phyloP scores from a whole-genome alignment of 35 echinoderm and acorn worm species.

The Ophioderma brevispina region DNA sequence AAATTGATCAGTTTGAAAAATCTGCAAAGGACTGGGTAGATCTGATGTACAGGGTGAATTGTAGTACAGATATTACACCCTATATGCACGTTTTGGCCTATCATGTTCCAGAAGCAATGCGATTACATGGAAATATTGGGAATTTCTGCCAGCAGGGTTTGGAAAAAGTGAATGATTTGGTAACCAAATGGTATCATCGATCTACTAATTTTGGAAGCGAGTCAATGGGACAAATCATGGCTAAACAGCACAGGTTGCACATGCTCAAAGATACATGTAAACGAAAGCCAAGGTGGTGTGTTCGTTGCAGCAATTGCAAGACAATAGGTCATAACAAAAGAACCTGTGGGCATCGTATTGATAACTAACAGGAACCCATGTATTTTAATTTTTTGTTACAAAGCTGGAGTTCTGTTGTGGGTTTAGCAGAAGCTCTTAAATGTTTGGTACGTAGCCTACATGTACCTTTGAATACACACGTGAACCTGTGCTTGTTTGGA shows the following conservation, averaged over 20 bases:
- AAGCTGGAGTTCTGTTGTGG: too few relatives aligned
- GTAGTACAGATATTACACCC: slow-evolving; percentile 69
- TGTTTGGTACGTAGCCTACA: too few relatives aligned
- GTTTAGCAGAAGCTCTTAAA: too few relatives aligned
- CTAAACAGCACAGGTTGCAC: slow-evolving; percentile 34
- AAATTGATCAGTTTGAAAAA: slow-evolving; percentile 37
- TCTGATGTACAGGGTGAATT: slow-evolving; percentile 16
- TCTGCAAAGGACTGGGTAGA: slow-evolving; percentile 37
- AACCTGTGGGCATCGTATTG: slow-evolving; percentile 10
- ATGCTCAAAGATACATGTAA: neutral
- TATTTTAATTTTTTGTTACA: too few relatives aligned
- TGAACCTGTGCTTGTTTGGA: too few relatives aligned
- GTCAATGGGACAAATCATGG: slow-evolving; percentile 29
- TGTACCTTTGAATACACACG: too few relatives aligned
- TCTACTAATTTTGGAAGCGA: slow-evolving; percentile 40
- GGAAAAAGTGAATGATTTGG: slow-evolving; percentile 54
- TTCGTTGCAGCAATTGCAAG: slow-evolving; percentile 25
- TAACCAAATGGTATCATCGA: slow-evolving; percentile 56
- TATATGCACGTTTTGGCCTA: slow-evolving; percentile 65
- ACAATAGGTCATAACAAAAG: slow-evolving; percentile 38
- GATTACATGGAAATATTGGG: slow-evolving; percentile 44
- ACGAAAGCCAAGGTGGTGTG: slow-evolving; percentile 21
- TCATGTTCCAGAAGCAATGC: slow-evolving; percentile 59
- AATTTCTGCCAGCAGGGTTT: slow-evolving; percentile 63
- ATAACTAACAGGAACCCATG: too few relatives aligned